Conservation (phyloP, 92 coral and sea anemone species). For the Blastomussa wellsi region DNA sequence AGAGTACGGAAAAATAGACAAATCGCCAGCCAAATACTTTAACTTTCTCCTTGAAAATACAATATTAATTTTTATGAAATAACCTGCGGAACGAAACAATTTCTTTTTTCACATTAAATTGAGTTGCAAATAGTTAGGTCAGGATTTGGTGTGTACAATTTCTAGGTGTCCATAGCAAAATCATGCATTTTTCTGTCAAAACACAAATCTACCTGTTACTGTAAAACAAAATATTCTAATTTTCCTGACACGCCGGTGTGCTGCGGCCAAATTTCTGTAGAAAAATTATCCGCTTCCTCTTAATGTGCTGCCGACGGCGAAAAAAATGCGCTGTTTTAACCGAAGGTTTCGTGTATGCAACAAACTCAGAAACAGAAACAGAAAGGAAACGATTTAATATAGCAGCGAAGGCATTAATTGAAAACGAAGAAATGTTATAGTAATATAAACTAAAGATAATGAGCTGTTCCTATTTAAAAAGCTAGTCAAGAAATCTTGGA, state of each 20-base stretch:
- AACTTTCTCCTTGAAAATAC: neutral
- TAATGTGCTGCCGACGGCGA: neutral
- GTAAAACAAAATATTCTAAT: neutral
- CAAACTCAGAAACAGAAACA: neutral
- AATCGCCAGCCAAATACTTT: neutral
- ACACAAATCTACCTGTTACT: conserved; percentile 26
- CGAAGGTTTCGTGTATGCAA: neutral
- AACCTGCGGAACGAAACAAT: neutral
- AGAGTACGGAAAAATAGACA: neutral
- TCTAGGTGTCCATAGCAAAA: neutral
- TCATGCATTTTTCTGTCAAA: neutral
- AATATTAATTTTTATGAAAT: neutral
- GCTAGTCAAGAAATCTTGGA: neutral
- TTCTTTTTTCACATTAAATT: neutral
- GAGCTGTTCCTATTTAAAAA: neutral
- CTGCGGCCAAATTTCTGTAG: neutral
- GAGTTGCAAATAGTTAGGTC: neutral
- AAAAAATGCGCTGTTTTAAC: neutral
- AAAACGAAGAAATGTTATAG: neutral
- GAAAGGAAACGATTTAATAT: neutral
- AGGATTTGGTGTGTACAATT: neutral
- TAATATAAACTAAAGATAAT: neutral
- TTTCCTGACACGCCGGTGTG: neutral
- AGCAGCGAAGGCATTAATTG: neutral
- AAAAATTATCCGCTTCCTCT: neutral